Conservation (phyloP, 2,113 vertebrate species). For the Salminus brasiliensis region DNA sequence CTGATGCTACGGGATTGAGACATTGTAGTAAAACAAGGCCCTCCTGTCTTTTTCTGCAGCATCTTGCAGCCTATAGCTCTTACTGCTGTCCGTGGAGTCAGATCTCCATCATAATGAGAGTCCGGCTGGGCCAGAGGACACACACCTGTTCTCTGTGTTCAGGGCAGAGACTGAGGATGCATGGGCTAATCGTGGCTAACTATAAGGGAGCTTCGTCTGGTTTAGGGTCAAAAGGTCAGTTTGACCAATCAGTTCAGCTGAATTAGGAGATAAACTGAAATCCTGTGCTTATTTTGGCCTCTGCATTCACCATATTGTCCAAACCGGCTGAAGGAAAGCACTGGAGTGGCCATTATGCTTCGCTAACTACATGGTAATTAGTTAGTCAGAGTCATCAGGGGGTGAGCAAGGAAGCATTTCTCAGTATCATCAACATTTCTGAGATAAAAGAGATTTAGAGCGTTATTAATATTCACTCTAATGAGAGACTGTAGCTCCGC, state of each 20-base stretch:
- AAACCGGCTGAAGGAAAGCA: not conserved
- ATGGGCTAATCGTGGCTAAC: not conserved
- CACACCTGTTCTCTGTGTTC: conserved; percentile 1
- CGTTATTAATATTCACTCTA: too few relatives aligned
- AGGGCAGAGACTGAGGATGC: not conserved
- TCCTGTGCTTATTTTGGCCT: not conserved
- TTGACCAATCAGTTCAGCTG: not conserved
- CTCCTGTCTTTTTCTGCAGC: conserved; percentile 19
- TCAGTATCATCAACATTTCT: not conserved
- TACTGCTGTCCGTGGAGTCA: not conserved
- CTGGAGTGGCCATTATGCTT: not conserved
- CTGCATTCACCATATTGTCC: not conserved
- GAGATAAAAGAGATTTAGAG: not conserved
- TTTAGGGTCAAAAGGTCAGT: not conserved
- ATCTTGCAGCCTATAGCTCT: not conserved
- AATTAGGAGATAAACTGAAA: not conserved
- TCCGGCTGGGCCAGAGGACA: not conserved
- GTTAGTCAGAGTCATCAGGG: too few relatives aligned
- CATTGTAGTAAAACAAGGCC: conserved; percentile 5
- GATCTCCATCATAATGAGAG: conserved; percentile 9
- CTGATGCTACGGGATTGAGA: not conserved
- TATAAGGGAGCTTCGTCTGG: not conserved
- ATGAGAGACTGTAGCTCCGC: too few relatives aligned
- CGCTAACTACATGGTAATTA: not conserved
- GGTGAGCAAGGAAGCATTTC: not conserved